Base-by-base conservation (phyloP, 2,797 vertebrate genomes). In the Pseudomugil gertrudae region DNA sequence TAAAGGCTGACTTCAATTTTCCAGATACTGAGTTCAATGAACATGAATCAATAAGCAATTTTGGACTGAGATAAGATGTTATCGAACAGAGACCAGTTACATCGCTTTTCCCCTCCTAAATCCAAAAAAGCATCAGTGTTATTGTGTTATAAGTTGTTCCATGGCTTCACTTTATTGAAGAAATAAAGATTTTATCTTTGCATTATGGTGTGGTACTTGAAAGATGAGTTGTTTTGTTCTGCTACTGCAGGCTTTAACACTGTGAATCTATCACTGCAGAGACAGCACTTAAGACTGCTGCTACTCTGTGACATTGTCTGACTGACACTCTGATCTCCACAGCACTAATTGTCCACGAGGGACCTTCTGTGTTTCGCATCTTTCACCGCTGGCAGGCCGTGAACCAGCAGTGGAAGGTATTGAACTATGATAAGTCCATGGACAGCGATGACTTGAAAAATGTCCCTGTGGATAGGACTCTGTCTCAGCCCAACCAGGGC, bases 331-430 rank as follows among this genome's bases (percentile, higher is more conserved):
- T 88, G 66, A 71, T 88, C 65, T 87, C 72, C 84, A 43, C 91
- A 96, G 97, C 96, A 48, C 91, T 98, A 85, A 98, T 98, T 81
- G 95, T 98, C 92, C 98, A 99, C 0, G 98, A 99, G 91, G 97
- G 98, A 38, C 98, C 98, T 10, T 98, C 98, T 0, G 98, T 99
- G 87, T 99, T 97, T 83, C 97, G 98, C 60, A 99, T 99, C 90
- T 99, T 99, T 89, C 96, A 98, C 83, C 95, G 98, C 76, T 99
- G 98, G 98, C 98, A 99, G 91, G 98, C 98, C 0, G 98, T 99
- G 79, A 99, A 99, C 94, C 98, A 99, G 90, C 97, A 99, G 87
- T 99, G 98, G 98, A 99, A 99, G 91, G 97, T 99, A 78, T 91
- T 99, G 87, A 99, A 99, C 93, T 99, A 99, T 72, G 95, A 98